Evolutionary conservation across 2,797 vertebrate species (phyloP).

Genomic region (Leptodactylus fallax): DNA sequence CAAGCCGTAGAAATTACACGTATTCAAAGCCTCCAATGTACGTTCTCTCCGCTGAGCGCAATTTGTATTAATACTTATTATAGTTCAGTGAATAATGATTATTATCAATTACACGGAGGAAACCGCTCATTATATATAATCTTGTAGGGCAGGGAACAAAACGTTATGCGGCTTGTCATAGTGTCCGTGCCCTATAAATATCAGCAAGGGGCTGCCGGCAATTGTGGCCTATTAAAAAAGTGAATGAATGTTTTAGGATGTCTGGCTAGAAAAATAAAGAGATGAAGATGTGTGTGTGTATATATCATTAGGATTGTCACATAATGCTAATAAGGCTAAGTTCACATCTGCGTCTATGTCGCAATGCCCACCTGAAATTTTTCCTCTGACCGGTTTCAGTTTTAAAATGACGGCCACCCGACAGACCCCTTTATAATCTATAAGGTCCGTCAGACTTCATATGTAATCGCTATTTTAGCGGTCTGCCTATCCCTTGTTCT

Average conservation of each 20-base stretch:
- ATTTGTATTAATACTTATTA: constrained; percentile 55
- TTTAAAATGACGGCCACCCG: too few species aligned
- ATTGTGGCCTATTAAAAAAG: neutral
- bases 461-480: too few species aligned
- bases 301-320: too few species aligned
- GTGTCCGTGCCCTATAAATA: constrained; percentile 42
- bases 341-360: too few species aligned
- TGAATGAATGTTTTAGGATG: neutral
- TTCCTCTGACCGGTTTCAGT: too few species aligned
- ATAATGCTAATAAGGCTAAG: too few species aligned
- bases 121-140: constrained; percentile 52
- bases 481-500: too few species aligned
- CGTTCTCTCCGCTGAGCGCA: neutral
- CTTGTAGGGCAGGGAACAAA: constrained; percentile 30
- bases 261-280: neutral
- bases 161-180: constrained; percentile 40
- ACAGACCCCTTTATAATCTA: too few species aligned
- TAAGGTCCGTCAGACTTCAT: too few species aligned
- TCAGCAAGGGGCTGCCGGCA: neutral
- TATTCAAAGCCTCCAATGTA: neutral
- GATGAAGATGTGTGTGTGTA: neutral
- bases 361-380: too few species aligned
- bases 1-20: constrained; percentile 15
- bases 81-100: constrained; percentile 54
- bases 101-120: constrained; percentile 46